These are phyloP conservation scores for Paraplagusia blochii DNA, from an alignment of 2,113 vertebrate species.

Conservation along the genomic window DNA sequence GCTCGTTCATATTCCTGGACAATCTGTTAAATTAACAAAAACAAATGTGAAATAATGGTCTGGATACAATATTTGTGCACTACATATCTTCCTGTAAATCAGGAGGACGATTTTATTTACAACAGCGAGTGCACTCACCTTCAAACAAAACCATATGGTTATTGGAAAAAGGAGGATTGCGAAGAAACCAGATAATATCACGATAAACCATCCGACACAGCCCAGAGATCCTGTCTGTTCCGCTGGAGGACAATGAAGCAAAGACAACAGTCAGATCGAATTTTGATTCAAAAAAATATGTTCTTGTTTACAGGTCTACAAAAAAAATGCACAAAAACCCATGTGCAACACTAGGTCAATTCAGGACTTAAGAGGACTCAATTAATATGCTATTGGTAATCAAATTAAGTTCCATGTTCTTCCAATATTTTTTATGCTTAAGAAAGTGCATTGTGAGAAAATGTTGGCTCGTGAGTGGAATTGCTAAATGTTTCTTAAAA, in stretches of 20 bases:
- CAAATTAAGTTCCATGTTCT: too few species aligned
- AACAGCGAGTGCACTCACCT: constrained; percentile 70
- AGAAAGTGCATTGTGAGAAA: too few species aligned
- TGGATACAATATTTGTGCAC: too few species aligned
- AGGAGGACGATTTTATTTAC: background rate
- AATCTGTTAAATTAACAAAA: constrained; percentile 68
- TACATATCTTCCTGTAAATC: too few species aligned
- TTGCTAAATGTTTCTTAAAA: too few species aligned
- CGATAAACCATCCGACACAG: constrained; percentile 79
- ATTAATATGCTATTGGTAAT: too few species aligned
- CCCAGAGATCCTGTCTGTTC: constrained; percentile 71
- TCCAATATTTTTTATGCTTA: too few species aligned
- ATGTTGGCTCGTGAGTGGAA: too few species aligned
- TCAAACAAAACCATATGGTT: constrained; percentile 85
- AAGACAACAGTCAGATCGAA: background rate
- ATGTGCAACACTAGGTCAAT: too few species aligned
- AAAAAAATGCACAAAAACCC: too few species aligned
- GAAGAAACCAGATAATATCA: constrained; percentile 78
- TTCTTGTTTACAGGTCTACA: background rate
- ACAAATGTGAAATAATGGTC: too few species aligned
- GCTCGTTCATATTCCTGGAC: constrained; percentile 88
- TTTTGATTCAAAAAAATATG: background rate
- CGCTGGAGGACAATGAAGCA: constrained; percentile 49
- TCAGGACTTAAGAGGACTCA: too few species aligned
- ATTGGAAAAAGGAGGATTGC: constrained; percentile 77